A percentile compares a stretch with the other conserved stretches of the same genome.
Conservation (phyloP, 2,797 vertebrate species). For the Micromesistius poutassou region DNA sequence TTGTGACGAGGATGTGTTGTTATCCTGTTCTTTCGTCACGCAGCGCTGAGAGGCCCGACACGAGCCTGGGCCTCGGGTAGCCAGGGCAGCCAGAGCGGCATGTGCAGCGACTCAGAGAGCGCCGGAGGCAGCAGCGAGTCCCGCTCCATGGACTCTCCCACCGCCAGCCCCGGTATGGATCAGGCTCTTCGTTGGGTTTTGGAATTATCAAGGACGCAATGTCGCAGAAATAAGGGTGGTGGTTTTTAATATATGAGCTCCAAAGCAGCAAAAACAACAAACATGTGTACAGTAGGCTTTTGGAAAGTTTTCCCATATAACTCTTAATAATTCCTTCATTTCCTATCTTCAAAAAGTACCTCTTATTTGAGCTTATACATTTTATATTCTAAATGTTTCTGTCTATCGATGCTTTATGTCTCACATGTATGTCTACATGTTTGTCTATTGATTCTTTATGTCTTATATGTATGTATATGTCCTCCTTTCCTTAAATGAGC, state of each 20-base stretch:
- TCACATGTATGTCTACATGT: no score
- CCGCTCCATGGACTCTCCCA: slow-evolving; percentile 95
- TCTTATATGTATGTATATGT: no score
- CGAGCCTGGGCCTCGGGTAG: slow-evolving; percentile 86
- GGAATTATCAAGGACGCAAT: neutral
- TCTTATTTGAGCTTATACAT: neutral
- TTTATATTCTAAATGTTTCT: neutral
- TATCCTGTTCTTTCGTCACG: slow-evolving; percentile 17
- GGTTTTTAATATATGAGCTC: neutral
- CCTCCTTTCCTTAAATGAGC: no score
- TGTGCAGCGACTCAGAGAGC: slow-evolving; percentile 98
- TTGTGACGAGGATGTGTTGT: slow-evolving; percentile 1
- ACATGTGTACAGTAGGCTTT: neutral
- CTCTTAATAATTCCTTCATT: neutral
- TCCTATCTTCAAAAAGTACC: neutral
- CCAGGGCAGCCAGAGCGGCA: slow-evolving; percentile 82
- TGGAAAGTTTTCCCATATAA: neutral
- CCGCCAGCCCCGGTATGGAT: slow-evolving; percentile 90
- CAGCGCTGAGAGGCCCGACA: slow-evolving; percentile 74
- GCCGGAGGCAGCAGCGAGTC: slow-evolving; percentile 97
- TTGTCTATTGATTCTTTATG: no score
- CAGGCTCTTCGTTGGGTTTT: neutral
- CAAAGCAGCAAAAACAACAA: neutral
- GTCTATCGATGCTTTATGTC: no score
- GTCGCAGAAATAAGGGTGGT: neutral